A percentile compares a stretch with the other conserved stretches of the same genome.
These are phyloP conservation scores for Dermochelys coriacea DNA, from an alignment of 2,797 vertebrate species.

Conservation along the genomic window DNA sequence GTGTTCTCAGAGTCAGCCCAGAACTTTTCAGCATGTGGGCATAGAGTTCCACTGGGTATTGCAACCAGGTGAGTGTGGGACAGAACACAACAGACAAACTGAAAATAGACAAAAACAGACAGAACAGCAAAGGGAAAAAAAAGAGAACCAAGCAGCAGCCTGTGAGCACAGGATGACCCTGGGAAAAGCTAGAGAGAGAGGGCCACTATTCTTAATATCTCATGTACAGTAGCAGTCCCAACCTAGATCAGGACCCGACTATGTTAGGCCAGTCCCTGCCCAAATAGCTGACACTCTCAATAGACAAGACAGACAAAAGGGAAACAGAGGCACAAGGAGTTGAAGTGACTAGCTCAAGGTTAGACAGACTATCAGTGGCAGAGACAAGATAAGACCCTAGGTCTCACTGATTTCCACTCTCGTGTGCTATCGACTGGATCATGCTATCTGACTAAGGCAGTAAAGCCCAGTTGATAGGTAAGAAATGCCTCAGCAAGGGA, in stretches of 20 bases:
- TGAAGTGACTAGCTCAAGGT: neutral
- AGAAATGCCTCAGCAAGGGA: rapidly evolving
- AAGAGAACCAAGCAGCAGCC: neutral
- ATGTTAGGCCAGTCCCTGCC: neutral
- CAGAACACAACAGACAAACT: neutral
- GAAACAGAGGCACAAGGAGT: neutral
- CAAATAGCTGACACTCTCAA: neutral
- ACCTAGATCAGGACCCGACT: neutral
- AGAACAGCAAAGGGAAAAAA: neutral
- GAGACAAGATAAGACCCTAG: neutral
- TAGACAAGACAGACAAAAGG: neutral
- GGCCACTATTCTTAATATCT: no score
- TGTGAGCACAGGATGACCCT: neutral
- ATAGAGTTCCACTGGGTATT: neutral
- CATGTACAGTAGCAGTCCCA: neutral
- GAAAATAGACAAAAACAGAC: neutral
- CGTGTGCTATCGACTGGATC: neutral
- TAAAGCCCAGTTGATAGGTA: neutral
- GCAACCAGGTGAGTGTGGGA: neutral
- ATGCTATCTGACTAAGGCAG: rapidly evolving
- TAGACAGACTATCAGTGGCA: neutral
- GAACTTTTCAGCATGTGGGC: neutral
- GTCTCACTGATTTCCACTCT: neutral
- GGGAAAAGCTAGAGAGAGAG: neutral
- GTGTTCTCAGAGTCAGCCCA: neutral